Evolutionary conservation across 2,888 invertebrate species (phyloP).

Genomic region (Phalera bucephala): DNA sequence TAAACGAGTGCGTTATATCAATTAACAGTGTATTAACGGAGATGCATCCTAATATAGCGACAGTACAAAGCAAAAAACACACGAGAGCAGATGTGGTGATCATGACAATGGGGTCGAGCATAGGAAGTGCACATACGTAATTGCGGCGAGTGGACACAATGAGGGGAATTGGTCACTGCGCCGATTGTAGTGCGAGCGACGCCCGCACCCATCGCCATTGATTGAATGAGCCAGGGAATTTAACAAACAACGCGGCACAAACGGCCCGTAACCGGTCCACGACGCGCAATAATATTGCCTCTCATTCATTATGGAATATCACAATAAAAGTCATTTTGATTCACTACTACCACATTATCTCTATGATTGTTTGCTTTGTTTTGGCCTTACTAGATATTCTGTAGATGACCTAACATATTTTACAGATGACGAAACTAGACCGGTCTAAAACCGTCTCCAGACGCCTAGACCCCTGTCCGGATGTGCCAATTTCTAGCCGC

Average conservation of each 20-base stretch:
- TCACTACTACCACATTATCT: constrained; percentile 8
- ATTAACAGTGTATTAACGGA: constrained; percentile 46
- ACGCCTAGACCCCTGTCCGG: constrained; percentile 50
- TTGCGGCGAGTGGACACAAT: constrained; percentile 78
- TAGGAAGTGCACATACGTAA: constrained; percentile 78
- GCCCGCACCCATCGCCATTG: constrained; percentile 78
- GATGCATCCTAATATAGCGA: constrained; percentile 48
- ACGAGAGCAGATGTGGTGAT: constrained; percentile 58
- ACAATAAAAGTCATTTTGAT: constrained; percentile 20
- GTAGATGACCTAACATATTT: constrained; percentile 5
- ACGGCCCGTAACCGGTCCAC: constrained; percentile 56
- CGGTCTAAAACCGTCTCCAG: constrained; percentile 35
- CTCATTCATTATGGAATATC: constrained; percentile 17
- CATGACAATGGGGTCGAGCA: constrained; percentile 57
- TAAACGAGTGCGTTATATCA: constrained; percentile 34
- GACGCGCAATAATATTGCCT: constrained; percentile 25
- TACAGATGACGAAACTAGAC: constrained; percentile 2
- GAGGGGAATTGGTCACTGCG: constrained; percentile 78
- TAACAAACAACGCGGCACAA: constrained; percentile 65
- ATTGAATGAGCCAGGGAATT: constrained; percentile 76
- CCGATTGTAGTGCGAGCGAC: constrained; percentile 80
- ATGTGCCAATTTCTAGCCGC: constrained; percentile 60
- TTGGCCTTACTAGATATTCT: no score
- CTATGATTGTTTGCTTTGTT: no score
- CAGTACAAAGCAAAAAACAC: constrained; percentile 42